phyloP scores from a whole-genome alignment of 35 echinoderm and acorn worm genomes.

The Holothuria glaberrima region DNA sequence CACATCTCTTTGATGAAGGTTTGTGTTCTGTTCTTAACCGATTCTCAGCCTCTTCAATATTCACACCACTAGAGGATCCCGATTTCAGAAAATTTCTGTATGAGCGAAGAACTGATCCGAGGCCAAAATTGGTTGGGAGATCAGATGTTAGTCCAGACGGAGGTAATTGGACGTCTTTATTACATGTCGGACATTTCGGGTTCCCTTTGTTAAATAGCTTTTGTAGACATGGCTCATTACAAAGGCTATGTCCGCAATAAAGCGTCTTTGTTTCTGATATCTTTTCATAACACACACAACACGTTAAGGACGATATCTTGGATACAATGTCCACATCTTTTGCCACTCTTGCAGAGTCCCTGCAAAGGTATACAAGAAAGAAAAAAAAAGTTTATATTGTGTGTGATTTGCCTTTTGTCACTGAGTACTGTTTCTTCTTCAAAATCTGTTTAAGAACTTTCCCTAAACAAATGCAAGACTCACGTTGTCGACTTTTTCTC shows the following conservation, averaged over 20 bases:
- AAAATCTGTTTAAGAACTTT: too few relatives aligned
- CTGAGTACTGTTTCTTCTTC: too few relatives aligned
- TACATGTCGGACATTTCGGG: neutral
- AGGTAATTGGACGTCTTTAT: neutral
- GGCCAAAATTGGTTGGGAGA: slow-evolving; percentile 47
- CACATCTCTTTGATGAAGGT: neutral
- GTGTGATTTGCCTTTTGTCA: too few relatives aligned
- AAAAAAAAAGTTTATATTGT: neutral
- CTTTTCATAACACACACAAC: slow-evolving; percentile 54
- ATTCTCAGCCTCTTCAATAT: neutral
- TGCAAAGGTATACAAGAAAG: neutral
- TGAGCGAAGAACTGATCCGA: slow-evolving; percentile 32
- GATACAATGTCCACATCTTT: slow-evolving; percentile 7
- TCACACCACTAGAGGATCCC: neutral
- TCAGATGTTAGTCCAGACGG: slow-evolving; percentile 24
- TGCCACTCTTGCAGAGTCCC: neutral
- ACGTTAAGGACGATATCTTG: slow-evolving; percentile 40
- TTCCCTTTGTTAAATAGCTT: neutral
- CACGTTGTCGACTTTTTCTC: too few relatives aligned
- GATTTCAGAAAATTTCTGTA: neutral
- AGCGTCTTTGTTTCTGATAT: slow-evolving; percentile 49
- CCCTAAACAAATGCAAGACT: too few relatives aligned
- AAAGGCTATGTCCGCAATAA: slow-evolving; percentile 42
- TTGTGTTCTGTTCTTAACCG: neutral
- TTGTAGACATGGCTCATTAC: slow-evolving; percentile 4